phyloP scores from a whole-genome alignment of 2,797 vertebrate genomes.

The Phalanger gymnotis region DNA sequence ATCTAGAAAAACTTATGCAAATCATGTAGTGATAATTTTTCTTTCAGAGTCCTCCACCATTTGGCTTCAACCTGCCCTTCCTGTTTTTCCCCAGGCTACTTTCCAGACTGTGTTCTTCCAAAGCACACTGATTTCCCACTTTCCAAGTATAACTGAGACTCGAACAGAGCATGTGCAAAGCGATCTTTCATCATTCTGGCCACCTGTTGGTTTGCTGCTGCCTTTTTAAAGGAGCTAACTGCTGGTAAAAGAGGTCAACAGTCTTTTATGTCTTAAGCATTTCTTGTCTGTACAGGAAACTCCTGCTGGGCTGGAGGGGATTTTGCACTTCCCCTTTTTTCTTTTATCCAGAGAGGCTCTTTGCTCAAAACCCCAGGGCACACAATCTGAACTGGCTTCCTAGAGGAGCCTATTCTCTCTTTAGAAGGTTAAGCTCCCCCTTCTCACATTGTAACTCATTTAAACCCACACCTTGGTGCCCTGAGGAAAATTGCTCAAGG shows the following conservation, averaged over 20 bases:
- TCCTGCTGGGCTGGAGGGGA: not conserved
- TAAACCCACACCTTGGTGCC: not conserved
- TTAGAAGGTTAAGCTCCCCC: not conserved
- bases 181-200: not conserved
- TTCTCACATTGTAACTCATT: not conserved
- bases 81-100: not conserved
- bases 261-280: not conserved
- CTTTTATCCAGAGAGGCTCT: not conserved
- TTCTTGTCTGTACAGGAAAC: not conserved
- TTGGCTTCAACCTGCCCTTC: not conserved
- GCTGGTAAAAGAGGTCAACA: not conserved
- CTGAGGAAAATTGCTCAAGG: not conserved
- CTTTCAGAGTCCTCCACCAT: not conserved
- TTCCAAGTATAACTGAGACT: not conserved
- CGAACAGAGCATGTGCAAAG: not conserved
- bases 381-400: not conserved
- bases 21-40: not conserved
- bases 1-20: slow-evolving; percentile 29
- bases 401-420: not conserved
- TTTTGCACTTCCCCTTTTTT: not conserved
- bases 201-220: not conserved
- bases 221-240: not conserved
- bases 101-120: not conserved
- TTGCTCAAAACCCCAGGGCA: not conserved
- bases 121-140: not conserved